Base-by-base conservation (phyloP, 37 sponge, comb jelly and placozoan genomes). In the Hormiphora californensis region DNA sequence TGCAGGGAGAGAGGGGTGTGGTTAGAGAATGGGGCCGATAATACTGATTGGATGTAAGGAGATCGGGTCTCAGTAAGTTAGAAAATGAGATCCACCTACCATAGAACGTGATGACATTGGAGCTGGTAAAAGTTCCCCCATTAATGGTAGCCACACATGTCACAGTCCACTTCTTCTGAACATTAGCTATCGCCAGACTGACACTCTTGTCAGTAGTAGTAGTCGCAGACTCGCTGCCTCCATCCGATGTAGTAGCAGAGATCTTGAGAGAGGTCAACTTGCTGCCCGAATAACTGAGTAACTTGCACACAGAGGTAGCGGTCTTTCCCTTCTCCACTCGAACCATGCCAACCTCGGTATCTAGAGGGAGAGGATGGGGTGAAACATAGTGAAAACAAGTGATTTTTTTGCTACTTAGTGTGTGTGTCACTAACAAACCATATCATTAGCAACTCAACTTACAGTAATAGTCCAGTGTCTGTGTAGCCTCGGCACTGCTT, bases 401-500 rank as follows among this genome's bases (percentile, higher is more conserved):
- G 53, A 49, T 15, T 49, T 17, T 17, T 49, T 49, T 17, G 12
- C 53, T 17, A 9, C 15, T 15, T 9, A 17, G 9, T 49, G 53
- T 49, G 9, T 49, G 53, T 17, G 53, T 15, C 53, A 15, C 53
- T 15, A 49, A 49, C 61, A 49, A 49, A 49, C 53, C 9, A 49
- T 21, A 57, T 5, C 61, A 57, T 15, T 21, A 19, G 27, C n/a
- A 30, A 57, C n/a, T 21, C n/a, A 57, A 57, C 61, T 57, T 30
- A 57, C 61, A 57, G 61, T 57, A 57, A 57, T 57, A 57, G 30
- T 57, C 61, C 30, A 57, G 61, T 28, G 61, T 30, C n/a, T 57
- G n/a, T 5, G n/a, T 57, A 19, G 61, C 61, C 4, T 25, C n/a
- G 3, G 15, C 61, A 30, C 61, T 57, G n/a, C 61, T 12, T 25